Base-by-base conservation (phyloP, 2,888 invertebrate species). In the Archaeoteleia sp. region DNA sequence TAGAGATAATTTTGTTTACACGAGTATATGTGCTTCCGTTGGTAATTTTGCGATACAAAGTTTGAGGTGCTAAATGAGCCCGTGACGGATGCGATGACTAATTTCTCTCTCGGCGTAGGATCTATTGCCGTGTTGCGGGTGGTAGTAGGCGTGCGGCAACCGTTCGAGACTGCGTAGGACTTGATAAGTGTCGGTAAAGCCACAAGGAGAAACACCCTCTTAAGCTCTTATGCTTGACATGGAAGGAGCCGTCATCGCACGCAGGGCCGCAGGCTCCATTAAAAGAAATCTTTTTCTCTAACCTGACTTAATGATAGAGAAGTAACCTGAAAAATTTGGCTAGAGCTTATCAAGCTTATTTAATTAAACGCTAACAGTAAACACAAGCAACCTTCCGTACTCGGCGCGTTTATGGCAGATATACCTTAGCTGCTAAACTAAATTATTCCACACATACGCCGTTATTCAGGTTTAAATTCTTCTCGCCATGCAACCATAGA, bases 131-230 rank as follows among this genome's bases (percentile, higher is more conserved):
- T 57, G 49, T 60, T 55, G 54, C 65, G 58, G 66, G 45, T 57
- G 53, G 35, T 34, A 60, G 57, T 63, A 55, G 55, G 58, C 63
- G 62, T 39, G 46, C 53, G 42, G 55, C 66, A 60, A 68, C 61
- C 61, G 71, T 66, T 67, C 48, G 39, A 58, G 53, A 53, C 45
- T 67, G 42, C 67, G 48, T 53, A 37, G 66, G 53, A 53, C 12
- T 68, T 66, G 61, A 69, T 66, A 58, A 67, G 65, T 49, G 65
- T 68, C 61, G 40, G 60, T 42, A 62, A 57, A 54, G 55, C 65
- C 53, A 58, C 61, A 49, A 45, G 46, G 32, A 57, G 57, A 48
- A 49, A 66, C 66, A 57, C 69, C 63, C 71, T 67, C 57, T 67
- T 42, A 67, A 46, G 60, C 60, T 57, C 55, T 69, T 62, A 58